phyloP scores from a whole-genome alignment of 2,888 invertebrate genomes.

The Parnassius orleans region DNA sequence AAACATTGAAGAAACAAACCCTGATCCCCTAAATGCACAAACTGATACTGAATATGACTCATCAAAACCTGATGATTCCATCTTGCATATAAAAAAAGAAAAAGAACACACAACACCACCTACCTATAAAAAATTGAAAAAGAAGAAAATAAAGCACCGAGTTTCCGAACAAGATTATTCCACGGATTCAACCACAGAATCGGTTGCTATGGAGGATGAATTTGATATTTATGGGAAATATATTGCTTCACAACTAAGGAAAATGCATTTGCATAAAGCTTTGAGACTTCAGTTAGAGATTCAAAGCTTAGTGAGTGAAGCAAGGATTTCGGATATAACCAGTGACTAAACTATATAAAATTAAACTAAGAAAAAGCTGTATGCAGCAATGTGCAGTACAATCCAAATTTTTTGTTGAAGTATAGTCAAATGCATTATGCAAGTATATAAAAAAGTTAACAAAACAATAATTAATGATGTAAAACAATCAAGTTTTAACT shows the following conservation, averaged over 20 bases:
- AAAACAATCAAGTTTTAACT: too few relatives aligned
- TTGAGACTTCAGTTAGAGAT: constrained; percentile 65
- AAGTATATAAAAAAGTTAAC: too few relatives aligned
- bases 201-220: constrained; percentile 56
- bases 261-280: constrained; percentile 65
- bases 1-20: constrained; percentile 45
- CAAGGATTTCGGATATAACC: constrained; percentile 57
- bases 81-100: constrained; percentile 39
- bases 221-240: constrained; percentile 76
- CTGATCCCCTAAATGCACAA: constrained; percentile 54
- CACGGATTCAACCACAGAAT: constrained; percentile 41
- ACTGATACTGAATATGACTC: constrained; percentile 53
- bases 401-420: too few relatives aligned
- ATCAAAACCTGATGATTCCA: constrained; percentile 37
- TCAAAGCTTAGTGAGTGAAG: constrained; percentile 66
- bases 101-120: constrained; percentile 34
- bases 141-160: constrained; percentile 51
- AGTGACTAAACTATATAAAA: constrained; percentile 25
- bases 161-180: constrained; percentile 38
- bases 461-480: too few relatives aligned
- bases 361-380: too few relatives aligned
- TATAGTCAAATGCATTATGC: too few relatives aligned
- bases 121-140: constrained; percentile 47
- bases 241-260: constrained; percentile 68
- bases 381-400: too few relatives aligned